These are phyloP conservation scores for Xenus cinereus DNA, from an alignment of 2,113 vertebrate genomes.

Conservation along the genomic window DNA sequence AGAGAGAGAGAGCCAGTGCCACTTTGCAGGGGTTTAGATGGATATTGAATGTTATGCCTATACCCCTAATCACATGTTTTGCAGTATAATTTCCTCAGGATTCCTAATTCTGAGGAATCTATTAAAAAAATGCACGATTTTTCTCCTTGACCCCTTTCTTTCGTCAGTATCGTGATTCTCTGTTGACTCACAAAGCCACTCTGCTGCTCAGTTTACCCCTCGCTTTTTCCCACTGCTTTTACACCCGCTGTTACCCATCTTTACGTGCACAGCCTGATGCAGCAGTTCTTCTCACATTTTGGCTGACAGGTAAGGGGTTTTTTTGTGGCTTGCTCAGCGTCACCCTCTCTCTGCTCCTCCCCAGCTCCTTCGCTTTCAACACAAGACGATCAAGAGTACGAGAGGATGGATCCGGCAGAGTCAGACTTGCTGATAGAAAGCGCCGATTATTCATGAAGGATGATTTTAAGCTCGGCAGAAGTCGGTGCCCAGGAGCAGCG, in stretches of 20 bases:
- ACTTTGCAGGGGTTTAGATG: not conserved
- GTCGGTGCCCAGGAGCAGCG: accelerated
- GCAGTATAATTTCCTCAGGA: accelerated
- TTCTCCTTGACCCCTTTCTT: not conserved
- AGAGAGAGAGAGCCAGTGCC: too few relatives aligned
- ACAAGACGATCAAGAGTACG: not conserved
- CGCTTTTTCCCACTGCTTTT: not conserved
- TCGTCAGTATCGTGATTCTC: accelerated
- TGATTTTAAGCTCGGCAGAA: not conserved
- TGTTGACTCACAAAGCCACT: not conserved
- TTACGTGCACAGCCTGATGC: not conserved
- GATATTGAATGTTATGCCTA: accelerated
- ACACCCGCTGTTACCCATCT: accelerated
- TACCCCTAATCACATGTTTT: accelerated
- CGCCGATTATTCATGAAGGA: accelerated
- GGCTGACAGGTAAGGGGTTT: not conserved
- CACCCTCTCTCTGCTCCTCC: not conserved
- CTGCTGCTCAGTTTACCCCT: not conserved
- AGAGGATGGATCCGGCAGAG: not conserved
- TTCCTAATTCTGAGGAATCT: not conserved
- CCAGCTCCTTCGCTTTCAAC: not conserved
- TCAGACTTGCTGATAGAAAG: not conserved
- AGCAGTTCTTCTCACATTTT: not conserved
- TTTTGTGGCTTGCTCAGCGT: not conserved
- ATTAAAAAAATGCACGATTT: accelerated